Percentiles rank a stretch among this genome's conserved stretches.
Conservation (phyloP, 2,797 vertebrate species). For the Distichodus sexfasciatus region DNA sequence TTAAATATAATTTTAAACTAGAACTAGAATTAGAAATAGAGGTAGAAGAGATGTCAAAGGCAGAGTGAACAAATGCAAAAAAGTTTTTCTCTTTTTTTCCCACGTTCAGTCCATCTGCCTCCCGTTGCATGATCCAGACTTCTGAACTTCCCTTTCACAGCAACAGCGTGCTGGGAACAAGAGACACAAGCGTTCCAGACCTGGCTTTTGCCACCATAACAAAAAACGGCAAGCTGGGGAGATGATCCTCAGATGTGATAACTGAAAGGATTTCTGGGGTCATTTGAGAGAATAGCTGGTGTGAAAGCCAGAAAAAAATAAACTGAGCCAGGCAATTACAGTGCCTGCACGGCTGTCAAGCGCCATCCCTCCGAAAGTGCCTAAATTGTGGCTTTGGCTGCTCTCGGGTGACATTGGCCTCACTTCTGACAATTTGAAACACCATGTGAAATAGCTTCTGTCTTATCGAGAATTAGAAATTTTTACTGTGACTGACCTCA, state of each 20-base stretch:
- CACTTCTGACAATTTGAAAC: not conserved
- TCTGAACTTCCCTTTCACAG: too few relatives aligned
- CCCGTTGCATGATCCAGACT: too few relatives aligned
- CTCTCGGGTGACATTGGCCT: not conserved
- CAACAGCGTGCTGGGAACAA: not conserved
- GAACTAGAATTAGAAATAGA: too few relatives aligned
- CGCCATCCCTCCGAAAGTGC: not conserved
- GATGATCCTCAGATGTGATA: not conserved
- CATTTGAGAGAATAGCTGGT: constrained; percentile 3
- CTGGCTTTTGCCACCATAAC: not conserved
- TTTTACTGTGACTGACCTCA: not conserved
- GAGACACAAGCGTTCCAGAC: not conserved
- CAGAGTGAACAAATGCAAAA: not conserved
- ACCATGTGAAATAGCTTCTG: not conserved
- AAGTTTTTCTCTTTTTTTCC: too few relatives aligned
- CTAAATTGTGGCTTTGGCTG: not conserved
- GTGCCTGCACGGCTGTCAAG: constrained; percentile 6
- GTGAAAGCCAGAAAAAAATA: not conserved
- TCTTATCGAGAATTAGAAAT: not conserved
- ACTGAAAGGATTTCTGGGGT: constrained; percentile 15
- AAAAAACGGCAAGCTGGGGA: not conserved
- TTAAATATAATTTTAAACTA: too few relatives aligned
- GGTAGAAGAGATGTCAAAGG: not conserved
- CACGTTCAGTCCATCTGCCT: too few relatives aligned
- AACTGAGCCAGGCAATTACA: constrained; percentile 24